Percentiles rank a stretch among this genome's conserved stretches.
These are phyloP conservation scores for Apis laboriosa DNA, from an alignment of 1,140 invertebrate genomes.

Conservation along the genomic window DNA sequence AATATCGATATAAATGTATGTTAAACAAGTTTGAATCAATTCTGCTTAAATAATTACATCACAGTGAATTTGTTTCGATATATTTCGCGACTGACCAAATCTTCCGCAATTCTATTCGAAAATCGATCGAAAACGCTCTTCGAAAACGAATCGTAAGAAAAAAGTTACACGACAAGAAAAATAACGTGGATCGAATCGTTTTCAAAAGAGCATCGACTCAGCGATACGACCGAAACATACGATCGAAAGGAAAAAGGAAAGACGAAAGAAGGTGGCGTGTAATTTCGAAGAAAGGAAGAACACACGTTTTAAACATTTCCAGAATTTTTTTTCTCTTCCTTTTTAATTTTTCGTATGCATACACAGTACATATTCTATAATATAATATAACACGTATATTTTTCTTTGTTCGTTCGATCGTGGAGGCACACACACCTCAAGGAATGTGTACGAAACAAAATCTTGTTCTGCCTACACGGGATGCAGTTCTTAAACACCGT, in stretches of 20 bases:
- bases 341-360: constrained; percentile 26
- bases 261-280: constrained; percentile 44
- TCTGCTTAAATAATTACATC: not conserved
- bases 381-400: constrained; percentile 14
- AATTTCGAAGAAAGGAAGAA: constrained; percentile 13
- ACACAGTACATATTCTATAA: constrained; percentile 15
- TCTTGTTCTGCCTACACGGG: constrained; percentile 57
- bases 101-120: not conserved
- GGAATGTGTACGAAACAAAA: constrained; percentile 46
- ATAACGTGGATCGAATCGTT: constrained; percentile 11
- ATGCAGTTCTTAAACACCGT: constrained; percentile 64
- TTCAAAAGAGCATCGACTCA: constrained; percentile 19
- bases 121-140: not conserved
- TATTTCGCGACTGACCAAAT: not conserved
- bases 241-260: constrained; percentile 54
- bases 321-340: not conserved
- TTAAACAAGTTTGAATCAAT: not conserved
- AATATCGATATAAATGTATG: too few species aligned
- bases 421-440: constrained; percentile 17
- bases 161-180: too few species aligned
- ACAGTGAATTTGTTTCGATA: not conserved
- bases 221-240: constrained; percentile 15
- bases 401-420: constrained; percentile 29
- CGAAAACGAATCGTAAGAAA: not conserved
- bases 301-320: not conserved